These are phyloP conservation scores for Apodemus speciosus DNA, from an alignment of 2,113 vertebrate genomes.

Conservation along the genomic window DNA sequence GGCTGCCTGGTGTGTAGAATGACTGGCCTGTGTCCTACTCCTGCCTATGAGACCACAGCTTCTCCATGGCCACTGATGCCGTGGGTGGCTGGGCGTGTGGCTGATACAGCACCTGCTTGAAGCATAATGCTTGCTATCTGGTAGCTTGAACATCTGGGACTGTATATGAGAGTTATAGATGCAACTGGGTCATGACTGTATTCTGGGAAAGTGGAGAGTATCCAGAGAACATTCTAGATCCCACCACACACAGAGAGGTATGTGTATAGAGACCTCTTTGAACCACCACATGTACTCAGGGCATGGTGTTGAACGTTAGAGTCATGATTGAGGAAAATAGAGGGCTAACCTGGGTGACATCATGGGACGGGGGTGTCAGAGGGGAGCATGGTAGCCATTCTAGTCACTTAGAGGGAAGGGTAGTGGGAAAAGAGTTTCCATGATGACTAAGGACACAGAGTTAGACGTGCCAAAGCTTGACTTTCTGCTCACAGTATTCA, in stretches of 20 bases:
- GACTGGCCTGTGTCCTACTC: not conserved
- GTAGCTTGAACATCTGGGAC: not conserved
- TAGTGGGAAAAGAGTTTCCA: not conserved
- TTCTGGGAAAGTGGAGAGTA: not conserved
- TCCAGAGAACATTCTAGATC: not conserved
- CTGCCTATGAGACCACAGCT: not conserved
- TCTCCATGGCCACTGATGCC: not conserved
- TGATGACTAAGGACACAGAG: not conserved
- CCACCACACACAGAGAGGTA: not conserved
- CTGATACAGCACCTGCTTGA: not conserved
- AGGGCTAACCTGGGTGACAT: not conserved
- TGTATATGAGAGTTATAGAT: not conserved
- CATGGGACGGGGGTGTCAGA: accelerated
- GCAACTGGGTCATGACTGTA: not conserved
- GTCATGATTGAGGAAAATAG: not conserved
- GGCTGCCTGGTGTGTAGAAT: not conserved
- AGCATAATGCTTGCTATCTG: not conserved
- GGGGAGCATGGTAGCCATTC: not conserved
- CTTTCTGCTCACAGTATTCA: not conserved
- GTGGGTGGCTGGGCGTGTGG: not conserved
- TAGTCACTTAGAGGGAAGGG: not conserved
- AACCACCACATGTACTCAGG: accelerated
- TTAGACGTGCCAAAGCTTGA: not conserved
- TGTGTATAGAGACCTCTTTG: not conserved
- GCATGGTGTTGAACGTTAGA: accelerated